Percentiles rank a stretch among this genome's conserved stretches.
phyloP scores from a whole-genome alignment of 2,797 vertebrate species.

The Masticophis lateralis region DNA sequence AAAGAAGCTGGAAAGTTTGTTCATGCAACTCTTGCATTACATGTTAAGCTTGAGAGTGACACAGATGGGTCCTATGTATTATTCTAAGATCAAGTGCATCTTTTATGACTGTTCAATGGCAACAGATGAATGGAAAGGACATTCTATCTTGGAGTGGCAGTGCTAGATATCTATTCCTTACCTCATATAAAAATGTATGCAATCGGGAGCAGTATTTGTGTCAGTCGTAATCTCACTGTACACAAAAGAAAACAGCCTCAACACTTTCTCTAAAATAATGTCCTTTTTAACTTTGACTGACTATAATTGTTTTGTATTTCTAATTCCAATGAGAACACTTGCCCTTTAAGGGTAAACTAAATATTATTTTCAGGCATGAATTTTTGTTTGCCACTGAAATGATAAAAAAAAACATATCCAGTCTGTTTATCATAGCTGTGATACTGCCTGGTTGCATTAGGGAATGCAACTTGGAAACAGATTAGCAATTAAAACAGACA shows the following conservation, averaged over 20 bases:
- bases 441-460: neutral
- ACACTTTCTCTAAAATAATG: neutral
- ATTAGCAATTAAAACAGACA: neutral
- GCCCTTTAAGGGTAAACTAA: neutral
- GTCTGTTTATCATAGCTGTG: neutral
- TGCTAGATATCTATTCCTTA: neutral
- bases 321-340: neutral
- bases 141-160: constrained; percentile 11
- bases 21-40: constrained; percentile 45
- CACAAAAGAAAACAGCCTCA: neutral
- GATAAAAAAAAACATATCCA: neutral
- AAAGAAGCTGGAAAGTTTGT: constrained; percentile 10
- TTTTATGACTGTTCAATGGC: constrained; percentile 41
- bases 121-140: constrained; percentile 26
- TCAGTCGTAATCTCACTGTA: neutral
- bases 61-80: neutral
- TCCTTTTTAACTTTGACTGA: neutral
- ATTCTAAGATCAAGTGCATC: neutral
- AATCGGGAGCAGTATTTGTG: accelerated
- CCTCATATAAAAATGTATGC: neutral
- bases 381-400: neutral
- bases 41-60: constrained; percentile 20
- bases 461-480: neutral
- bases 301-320: neutral
- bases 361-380: neutral